Evolutionary conservation across 2,888 invertebrate species (phyloP), one percentile per base, ranked within the genome.

Genomic region (Norana najaformis): DNA sequence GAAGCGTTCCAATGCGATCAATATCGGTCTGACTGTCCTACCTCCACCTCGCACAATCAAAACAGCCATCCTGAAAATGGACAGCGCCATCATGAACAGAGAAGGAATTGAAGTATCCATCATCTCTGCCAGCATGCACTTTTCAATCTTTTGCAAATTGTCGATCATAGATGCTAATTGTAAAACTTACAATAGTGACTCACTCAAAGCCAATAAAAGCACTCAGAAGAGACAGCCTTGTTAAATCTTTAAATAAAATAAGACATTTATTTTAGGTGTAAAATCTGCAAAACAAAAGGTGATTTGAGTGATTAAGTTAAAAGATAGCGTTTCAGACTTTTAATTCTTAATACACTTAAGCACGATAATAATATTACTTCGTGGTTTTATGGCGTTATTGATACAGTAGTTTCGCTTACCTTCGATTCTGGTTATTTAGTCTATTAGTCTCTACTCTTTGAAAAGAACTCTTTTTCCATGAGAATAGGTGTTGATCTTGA

Each of bases 21-120:
- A 99, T 95, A 99, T 99, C 93, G 99, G 99, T 34, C 97, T 99
- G 97, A 99, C 99, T 37, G 99, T 99, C 95, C 96, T 99, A 92
- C 99, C 99, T 4, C 99, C 99, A 0, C 98, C 99, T 0, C 96
- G 98, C 92, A 98, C 99, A 16, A 99, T 99, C 92, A 99, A 99
- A 95, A 97, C 98, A n/a, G 99, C 99, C 39, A 96, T 96, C 89
- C 96, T 99, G 95, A 99, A 99, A 95, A 99, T 99, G 98, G 99
- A 99, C 95, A 97, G 98, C 1, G 98, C 98, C 0, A 98, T 99
- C 88, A 97, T 99, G 95, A 99, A 98, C 93, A 96, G 98, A 93
- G 99, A 99, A 95, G 98, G 98, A 39, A 98, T 99, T 92, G 99
- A 99, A 96, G 96, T 96, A 93, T 18, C 3, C n/a, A 5, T 69